Percentiles rank a stretch among this genome's conserved stretches.
These are phyloP conservation scores for Drosophila tani DNA, from an alignment of 1,140 invertebrate species.

Conservation along the genomic window DNA sequence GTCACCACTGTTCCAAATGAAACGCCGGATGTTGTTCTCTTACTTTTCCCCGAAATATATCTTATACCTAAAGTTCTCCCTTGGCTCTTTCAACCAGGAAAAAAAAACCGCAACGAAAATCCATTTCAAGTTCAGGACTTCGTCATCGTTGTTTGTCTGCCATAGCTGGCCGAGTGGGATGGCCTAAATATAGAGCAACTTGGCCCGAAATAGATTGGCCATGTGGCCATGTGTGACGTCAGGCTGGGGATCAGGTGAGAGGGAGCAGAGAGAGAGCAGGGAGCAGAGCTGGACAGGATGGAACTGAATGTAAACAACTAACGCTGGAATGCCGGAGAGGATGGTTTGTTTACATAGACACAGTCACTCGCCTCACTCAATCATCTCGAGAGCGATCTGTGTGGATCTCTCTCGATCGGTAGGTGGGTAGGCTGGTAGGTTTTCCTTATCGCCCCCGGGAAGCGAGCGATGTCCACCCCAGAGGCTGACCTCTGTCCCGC, in stretches of 20 bases:
- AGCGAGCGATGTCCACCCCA: not conserved
- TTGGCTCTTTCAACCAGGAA: not conserved
- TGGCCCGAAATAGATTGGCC: constrained; percentile 20
- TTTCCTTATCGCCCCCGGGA: constrained; percentile 1
- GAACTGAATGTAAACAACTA: constrained; percentile 5
- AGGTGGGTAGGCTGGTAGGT: no score
- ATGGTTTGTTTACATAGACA: constrained; percentile 1
- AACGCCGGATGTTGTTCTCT: no score
- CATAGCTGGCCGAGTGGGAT: constrained; percentile 1
- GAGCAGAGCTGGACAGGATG: constrained; percentile 11
- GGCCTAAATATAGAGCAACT: constrained; percentile 24
- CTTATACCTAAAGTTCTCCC: no score
- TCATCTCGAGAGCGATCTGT: not conserved
- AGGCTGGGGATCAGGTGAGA: not conserved
- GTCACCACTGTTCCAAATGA: no score
- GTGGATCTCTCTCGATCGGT: not conserved
- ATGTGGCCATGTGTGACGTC: constrained; percentile 21
- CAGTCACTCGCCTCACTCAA: not conserved
- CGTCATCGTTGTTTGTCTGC: constrained; percentile 21
- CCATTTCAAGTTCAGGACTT: constrained; percentile 39
- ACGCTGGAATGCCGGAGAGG: not conserved
- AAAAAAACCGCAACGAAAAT: not conserved
- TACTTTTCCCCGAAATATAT: no score
- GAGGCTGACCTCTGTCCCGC: not conserved
- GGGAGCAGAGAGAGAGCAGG: not conserved